Percentiles rank a stretch among this genome's conserved stretches.
phyloP scores from a whole-genome alignment of 2,888 invertebrate genomes.

The Andrena dorsata region DNA sequence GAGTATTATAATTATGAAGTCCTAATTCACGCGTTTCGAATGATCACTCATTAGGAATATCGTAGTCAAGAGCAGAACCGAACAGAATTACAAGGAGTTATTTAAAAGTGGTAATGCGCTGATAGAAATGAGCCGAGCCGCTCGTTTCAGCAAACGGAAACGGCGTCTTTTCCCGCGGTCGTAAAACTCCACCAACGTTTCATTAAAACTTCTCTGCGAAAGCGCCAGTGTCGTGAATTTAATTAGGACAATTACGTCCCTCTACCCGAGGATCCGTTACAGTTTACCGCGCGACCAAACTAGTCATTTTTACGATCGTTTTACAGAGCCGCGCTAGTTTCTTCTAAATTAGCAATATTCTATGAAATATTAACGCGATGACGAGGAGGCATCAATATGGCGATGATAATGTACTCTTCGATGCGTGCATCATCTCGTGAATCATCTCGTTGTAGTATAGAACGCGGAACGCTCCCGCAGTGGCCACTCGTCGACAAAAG shows the following conservation, averaged over 20 bases:
- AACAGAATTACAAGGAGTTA: neutral
- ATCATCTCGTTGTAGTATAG: neutral
- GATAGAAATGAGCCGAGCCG: neutral
- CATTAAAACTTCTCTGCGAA: constrained; percentile 51
- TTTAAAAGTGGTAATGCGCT: neutral
- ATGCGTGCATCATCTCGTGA: neutral
- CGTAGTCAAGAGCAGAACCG: neutral
- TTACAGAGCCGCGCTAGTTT: neutral
- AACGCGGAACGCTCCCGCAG: constrained; percentile 1
- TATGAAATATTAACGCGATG: neutral
- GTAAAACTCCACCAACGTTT: constrained; percentile 48
- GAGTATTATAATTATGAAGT: neutral
- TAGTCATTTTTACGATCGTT: constrained; percentile 22
- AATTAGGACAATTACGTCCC: constrained; percentile 50
- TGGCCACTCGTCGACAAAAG: neutral
- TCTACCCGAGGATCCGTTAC: constrained; percentile 8
- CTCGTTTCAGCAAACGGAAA: constrained; percentile 22
- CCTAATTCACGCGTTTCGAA: neutral
- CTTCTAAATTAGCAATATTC: no score
- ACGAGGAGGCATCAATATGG: neutral
- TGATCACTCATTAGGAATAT: neutral
- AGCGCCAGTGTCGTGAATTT: constrained; percentile 47
- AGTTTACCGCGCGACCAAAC: constrained; percentile 3
- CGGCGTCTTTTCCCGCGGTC: constrained; percentile 32
- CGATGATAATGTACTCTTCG: neutral